Conservation (phyloP, 2,797 vertebrate species). For the Phyllotis vaccarum region DNA sequence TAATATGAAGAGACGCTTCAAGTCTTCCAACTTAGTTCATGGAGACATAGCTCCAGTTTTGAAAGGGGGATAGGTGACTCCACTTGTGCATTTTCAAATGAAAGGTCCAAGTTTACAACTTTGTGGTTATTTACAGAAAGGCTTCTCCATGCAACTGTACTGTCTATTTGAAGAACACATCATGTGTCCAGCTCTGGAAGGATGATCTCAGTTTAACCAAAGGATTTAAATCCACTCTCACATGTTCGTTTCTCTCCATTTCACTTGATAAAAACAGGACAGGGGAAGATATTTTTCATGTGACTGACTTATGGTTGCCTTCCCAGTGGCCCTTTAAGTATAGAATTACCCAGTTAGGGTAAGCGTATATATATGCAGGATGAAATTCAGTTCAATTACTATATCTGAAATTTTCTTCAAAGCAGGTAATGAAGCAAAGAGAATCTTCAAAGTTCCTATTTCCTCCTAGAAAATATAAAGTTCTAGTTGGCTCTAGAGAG, state of each 20-base stretch:
- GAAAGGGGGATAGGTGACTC: background rate
- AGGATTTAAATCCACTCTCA: conserved; percentile 38
- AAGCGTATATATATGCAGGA: background rate
- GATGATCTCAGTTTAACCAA: conserved; percentile 57
- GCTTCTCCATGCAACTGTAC: background rate
- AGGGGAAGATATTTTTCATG: conserved; percentile 7
- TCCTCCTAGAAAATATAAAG: background rate
- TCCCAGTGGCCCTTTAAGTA: background rate
- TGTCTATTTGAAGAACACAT: conserved; percentile 15
- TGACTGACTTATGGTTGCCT: background rate
- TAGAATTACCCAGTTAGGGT: background rate
- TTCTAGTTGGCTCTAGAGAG: background rate
- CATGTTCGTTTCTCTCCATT: conserved; percentile 19
- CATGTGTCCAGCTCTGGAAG: background rate
- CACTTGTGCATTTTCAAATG: conserved; percentile 27
- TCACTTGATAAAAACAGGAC: conserved; percentile 39
- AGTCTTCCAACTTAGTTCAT: background rate
- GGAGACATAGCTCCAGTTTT: background rate
- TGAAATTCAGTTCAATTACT: conserved; percentile 23
- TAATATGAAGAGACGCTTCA: background rate
- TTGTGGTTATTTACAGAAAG: conserved; percentile 70
- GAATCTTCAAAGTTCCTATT: background rate
- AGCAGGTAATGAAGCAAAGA: background rate
- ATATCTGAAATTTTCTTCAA: background rate
- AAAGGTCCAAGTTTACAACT: conserved; percentile 5